phyloP scores from a whole-genome alignment of 2,113 vertebrate species.

The Mirza zaza region DNA sequence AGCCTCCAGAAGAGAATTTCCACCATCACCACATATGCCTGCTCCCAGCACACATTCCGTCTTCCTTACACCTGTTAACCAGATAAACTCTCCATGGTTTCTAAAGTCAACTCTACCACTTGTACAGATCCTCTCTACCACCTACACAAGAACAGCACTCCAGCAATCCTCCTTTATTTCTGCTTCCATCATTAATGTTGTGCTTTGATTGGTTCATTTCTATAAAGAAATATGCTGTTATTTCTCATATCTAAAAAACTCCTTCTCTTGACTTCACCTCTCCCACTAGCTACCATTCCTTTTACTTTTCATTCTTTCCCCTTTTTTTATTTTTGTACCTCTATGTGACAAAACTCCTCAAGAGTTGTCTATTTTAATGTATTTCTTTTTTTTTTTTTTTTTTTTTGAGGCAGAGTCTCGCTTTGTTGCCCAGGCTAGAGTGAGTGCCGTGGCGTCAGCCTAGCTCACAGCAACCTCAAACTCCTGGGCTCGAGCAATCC shows the following conservation, averaged over 20 bases:
- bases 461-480: no score
- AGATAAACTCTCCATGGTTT: neutral
- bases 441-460: no score
- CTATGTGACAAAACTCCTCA: neutral
- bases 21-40: neutral
- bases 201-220: neutral
- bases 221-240: neutral
- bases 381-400: no score
- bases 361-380: neutral
- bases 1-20: neutral
- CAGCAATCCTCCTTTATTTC: neutral
- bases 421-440: no score
- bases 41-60: neutral
- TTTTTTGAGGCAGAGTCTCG: no score
- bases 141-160: neutral
- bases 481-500: no score
- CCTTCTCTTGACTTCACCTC: neutral
- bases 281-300: neutral
- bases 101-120: neutral
- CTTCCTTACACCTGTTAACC: neutral
- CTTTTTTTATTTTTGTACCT: neutral
- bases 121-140: neutral
- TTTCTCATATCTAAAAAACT: neutral
- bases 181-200: neutral
- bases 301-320: neutral